Evolutionary conservation across 2,888 invertebrate species (phyloP).

Genomic region (Pegoplata infirma): DNA sequence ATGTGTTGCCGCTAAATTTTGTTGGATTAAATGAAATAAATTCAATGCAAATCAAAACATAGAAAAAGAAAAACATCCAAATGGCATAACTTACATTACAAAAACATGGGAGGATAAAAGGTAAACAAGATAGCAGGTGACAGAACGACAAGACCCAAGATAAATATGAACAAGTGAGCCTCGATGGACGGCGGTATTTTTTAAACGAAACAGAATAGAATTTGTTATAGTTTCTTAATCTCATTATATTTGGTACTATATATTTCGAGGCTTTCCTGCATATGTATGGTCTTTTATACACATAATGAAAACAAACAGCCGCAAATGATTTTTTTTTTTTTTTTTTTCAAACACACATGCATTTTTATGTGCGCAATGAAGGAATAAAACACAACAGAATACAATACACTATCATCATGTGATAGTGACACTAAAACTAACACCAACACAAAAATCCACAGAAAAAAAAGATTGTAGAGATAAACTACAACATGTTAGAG

Average conservation of each 20-base stretch:
- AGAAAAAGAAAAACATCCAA: background rate
- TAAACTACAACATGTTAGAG: background rate
- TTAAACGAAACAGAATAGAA: too few relatives aligned
- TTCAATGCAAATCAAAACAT: slow-evolving; percentile 2
- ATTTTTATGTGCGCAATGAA: background rate
- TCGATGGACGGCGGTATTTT: too few relatives aligned
- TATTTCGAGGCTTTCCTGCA: too few relatives aligned
- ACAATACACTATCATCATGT: background rate
- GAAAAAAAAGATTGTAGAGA: background rate
- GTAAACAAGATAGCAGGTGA: background rate
- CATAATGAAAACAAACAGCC: background rate
- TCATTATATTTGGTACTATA: too few relatives aligned
- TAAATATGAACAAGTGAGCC: too few relatives aligned
- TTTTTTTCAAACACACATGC: background rate
- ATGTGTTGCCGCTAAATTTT: background rate
- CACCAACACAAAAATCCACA: background rate
- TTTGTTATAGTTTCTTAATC: too few relatives aligned
- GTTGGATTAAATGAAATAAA: background rate
- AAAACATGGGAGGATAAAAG: background rate
- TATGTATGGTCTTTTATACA: too few relatives aligned
- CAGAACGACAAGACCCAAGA: background rate
- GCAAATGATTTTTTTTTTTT: too few relatives aligned
- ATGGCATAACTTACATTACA: background rate
- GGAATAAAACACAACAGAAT: background rate
- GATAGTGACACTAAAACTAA: slow-evolving; percentile 7